Evolutionary conservation across 2,888 invertebrate genomes (phyloP), one percentile per base, ranked within the genome.

Genomic region (Rhagonycha lutea): DNA sequence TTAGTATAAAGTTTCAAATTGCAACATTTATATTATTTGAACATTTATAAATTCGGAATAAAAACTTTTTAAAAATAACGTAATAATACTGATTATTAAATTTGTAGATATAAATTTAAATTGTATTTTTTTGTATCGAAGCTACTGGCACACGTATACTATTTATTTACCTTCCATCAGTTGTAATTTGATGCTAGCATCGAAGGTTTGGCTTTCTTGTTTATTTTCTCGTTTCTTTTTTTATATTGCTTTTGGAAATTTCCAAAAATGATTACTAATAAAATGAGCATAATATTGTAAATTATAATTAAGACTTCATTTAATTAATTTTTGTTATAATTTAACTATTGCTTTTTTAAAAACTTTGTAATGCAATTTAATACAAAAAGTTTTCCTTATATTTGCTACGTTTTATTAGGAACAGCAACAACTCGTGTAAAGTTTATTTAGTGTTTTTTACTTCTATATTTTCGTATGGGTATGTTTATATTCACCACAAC

Each of bases 251-350:
- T 74, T 71, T 70, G 70, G 73, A 76, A 76, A 69, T 73, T 69
- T 74, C 71, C 76, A 74, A 76, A 76, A 69, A 76, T 69, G 63
- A 71, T 61, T 74, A 71, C 68, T 28, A 73, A 62, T 60, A 76
- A 73, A 76, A 76, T 47, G 47, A n/a, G 7, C n/a, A 47, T 76
- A 74, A 73, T 74, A 62, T 71, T 62, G 71, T 69, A 76, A 74
- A 63, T 61, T 70, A n/a, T 65, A 65, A 65, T 65, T 23, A 11
- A 26, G 24, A 24, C n/a, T 65, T 11, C 3, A 24, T 65, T 65
- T 65, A n/a, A 65, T 65, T 24, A 26, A 8, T 26, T 24, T 65
- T 24, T n/a, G 24, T 65, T 18, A 7, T 61, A 10, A 28, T 4
- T 24, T 65, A 62, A 62, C 18, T 62, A 23, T 65, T 65, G 24